These are phyloP conservation scores for Mirza zaza DNA, from an alignment of 2,113 vertebrate genomes.

Conservation along the genomic window DNA sequence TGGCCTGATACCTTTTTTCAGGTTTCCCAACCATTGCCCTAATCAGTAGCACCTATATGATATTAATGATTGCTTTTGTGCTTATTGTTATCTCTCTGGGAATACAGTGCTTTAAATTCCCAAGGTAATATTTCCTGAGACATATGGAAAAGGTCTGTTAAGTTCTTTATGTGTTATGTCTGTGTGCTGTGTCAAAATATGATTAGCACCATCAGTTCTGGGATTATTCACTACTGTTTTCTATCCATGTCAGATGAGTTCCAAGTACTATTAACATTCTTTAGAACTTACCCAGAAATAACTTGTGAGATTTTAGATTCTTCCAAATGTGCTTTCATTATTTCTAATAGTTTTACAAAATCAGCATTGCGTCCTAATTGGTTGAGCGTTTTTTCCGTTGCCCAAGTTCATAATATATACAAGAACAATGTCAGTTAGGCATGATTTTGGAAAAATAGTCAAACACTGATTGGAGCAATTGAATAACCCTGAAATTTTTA, in stretches of 20 bases:
- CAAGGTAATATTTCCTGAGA: not conserved
- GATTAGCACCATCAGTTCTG: not conserved
- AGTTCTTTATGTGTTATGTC: not conserved
- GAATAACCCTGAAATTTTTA: not conserved
- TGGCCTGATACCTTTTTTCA: not conserved
- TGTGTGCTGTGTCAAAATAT: not conserved
- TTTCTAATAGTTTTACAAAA: not conserved
- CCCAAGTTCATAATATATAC: not conserved
- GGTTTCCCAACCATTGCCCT: not conserved
- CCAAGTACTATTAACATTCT: not conserved
- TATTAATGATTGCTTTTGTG: slow-evolving; percentile 3
- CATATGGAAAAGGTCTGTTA: slow-evolving; percentile 26
- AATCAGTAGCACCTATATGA: not conserved
- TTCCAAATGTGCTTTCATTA: not conserved
- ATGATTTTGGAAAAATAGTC: not conserved
- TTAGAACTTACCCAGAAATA: not conserved
- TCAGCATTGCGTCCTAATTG: not conserved
- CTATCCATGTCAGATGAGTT: not conserved
- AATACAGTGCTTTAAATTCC: slow-evolving; percentile 61
- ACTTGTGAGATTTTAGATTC: not conserved
- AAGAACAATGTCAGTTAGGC: not conserved
- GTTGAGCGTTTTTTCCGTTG: not conserved
- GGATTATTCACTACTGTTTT: not conserved
- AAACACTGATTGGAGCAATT: not conserved
- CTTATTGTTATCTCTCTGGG: slow-evolving; percentile 43